These are phyloP conservation scores for Acrocephalus kingi DNA, from an alignment of 2,113 vertebrate species.

Conservation along the genomic window DNA sequence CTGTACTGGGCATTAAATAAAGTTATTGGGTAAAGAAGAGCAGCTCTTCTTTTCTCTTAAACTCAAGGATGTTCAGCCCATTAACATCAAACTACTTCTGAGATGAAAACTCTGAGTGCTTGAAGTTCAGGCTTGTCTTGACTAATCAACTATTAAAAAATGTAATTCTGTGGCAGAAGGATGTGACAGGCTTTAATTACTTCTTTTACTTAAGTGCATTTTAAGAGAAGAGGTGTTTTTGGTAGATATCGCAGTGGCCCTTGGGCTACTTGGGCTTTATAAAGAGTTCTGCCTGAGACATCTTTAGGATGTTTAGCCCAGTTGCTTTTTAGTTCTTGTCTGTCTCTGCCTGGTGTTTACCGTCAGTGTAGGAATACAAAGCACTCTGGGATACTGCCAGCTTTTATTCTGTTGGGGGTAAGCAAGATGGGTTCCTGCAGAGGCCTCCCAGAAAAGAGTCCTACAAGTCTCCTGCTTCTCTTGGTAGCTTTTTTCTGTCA, in stretches of 20 bases:
- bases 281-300: background rate
- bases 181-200: background rate
- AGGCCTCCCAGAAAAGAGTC: background rate
- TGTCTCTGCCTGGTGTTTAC: background rate
- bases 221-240: background rate
- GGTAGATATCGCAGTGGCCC: background rate
- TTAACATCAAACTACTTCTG: background rate
- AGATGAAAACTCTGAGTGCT: background rate
- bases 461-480: background rate
- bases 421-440: background rate
- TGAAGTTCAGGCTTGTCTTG: background rate
- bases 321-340: background rate
- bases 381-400: fast-evolving
- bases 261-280: background rate
- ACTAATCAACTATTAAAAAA: background rate
- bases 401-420: background rate
- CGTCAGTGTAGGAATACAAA: background rate
- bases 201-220: background rate
- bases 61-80: background rate
- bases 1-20: background rate
- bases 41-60: background rate
- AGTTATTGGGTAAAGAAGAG: background rate
- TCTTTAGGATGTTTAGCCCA: background rate
- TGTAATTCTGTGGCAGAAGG: background rate
- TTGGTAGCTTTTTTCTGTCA: background rate